Evolutionary conservation across 2,888 invertebrate genomes (phyloP).

Genomic region (Bembecia ichneumoniformis): DNA sequence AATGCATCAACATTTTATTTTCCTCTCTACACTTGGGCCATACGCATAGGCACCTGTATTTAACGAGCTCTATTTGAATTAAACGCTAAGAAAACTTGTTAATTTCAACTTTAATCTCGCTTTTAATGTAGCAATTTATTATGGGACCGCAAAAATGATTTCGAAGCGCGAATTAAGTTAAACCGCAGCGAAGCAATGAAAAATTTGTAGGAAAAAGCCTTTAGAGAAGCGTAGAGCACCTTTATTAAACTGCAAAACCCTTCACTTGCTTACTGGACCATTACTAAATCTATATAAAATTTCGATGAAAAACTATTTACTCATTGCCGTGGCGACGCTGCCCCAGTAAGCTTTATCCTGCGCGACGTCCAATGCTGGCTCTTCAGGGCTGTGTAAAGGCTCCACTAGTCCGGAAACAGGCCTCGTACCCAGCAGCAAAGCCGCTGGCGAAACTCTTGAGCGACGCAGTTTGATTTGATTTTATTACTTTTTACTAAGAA

Average conservation of each 20-base stretch:
- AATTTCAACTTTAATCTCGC: background rate
- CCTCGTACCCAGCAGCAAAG: conserved; percentile 72
- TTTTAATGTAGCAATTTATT: background rate
- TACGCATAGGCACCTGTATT: background rate
- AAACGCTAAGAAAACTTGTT: background rate
- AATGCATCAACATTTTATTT: too few relatives aligned
- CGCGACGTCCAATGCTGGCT: conserved; percentile 64
- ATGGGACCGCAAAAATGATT: background rate
- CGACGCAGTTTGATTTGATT: conserved; percentile 58
- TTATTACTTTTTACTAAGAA: background rate
- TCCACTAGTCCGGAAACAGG: conserved; percentile 66
- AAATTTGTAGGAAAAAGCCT: too few relatives aligned
- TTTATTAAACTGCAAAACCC: too few relatives aligned
- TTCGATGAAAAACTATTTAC: conserved; percentile 34
- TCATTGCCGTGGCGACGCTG: conserved; percentile 54
- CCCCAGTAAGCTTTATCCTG: conserved; percentile 68
- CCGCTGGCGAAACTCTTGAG: conserved; percentile 64
- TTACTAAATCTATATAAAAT: too few relatives aligned
- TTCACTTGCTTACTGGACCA: too few relatives aligned
- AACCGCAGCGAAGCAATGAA: background rate
- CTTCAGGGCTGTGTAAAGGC: conserved; percentile 60
- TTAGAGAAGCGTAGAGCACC: too few relatives aligned
- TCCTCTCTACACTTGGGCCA: too few relatives aligned
- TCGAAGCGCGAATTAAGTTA: background rate
- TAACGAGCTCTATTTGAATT: background rate